phyloP scores from a whole-genome alignment of 1,140 invertebrate genomes.

The Drosophila elegans region DNA sequence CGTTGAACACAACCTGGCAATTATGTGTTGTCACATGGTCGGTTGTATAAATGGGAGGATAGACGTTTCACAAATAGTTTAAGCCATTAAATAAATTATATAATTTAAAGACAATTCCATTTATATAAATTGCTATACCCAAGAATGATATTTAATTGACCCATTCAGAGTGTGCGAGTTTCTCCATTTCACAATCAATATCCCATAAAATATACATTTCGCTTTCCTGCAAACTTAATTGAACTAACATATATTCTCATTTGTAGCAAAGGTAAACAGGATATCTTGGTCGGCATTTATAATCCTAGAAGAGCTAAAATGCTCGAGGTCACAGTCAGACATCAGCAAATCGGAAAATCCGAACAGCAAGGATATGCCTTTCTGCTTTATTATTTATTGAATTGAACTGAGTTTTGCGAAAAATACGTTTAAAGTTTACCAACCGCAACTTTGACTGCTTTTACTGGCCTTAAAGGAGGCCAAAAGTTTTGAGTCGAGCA shows the following conservation, averaged over 20 bases:
- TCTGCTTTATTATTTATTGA: slow-evolving; percentile 56
- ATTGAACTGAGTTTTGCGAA: slow-evolving; percentile 41
- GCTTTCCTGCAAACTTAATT: slow-evolving; percentile 3
- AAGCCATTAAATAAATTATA: too few species aligned
- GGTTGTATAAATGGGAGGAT: too few species aligned
- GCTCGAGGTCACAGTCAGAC: background rate
- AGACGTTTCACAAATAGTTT: too few species aligned
- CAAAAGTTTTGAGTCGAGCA: slow-evolving; percentile 24
- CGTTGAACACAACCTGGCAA: too few species aligned
- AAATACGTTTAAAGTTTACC: slow-evolving; percentile 37
- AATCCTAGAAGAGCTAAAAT: background rate
- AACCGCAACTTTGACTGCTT: slow-evolving; percentile 31
- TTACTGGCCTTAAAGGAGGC: slow-evolving; percentile 19
- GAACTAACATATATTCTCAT: slow-evolving; percentile 21
- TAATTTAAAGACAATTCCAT: too few species aligned
- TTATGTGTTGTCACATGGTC: too few species aligned
- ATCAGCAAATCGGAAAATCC: slow-evolving; percentile 14
- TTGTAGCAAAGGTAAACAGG: background rate
- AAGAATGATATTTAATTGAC: background rate
- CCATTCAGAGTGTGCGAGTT: background rate
- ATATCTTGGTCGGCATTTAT: slow-evolving; percentile 1
- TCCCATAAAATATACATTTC: background rate
- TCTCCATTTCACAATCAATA: background rate
- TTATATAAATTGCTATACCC: too few species aligned
- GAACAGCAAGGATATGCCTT: background rate